These are phyloP conservation scores for Haemorhous mexicanus DNA, from an alignment of 2,113 vertebrate species.

Conservation along the genomic window DNA sequence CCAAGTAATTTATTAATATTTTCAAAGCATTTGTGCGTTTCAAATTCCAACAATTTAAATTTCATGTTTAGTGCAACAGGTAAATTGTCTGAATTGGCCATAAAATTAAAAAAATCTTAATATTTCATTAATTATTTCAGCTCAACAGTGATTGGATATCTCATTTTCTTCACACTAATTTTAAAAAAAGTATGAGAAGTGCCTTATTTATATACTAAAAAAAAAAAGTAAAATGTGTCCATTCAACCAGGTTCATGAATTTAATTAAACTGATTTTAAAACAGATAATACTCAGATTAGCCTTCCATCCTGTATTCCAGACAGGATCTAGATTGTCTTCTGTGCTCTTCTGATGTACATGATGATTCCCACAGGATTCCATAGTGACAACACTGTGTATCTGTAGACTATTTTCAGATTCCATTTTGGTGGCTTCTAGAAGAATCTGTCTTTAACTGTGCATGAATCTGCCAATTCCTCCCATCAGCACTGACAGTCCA, in stretches of 20 bases:
- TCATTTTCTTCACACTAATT: neutral
- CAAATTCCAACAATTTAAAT: neutral
- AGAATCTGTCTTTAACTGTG: neutral
- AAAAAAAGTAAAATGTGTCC: neutral
- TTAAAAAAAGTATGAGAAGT: accelerated
- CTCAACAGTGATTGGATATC: neutral
- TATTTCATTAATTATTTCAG: neutral
- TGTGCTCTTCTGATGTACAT: neutral
- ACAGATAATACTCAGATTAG: neutral
- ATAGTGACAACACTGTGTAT: neutral
- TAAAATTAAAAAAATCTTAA: neutral
- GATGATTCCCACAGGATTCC: neutral
- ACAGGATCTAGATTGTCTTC: neutral
- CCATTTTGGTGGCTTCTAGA: neutral
- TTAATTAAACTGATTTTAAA: neutral
- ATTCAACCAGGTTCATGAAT: neutral
- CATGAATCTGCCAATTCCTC: neutral
- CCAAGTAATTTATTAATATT: neutral
- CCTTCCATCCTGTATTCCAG: neutral
- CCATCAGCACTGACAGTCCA: neutral
- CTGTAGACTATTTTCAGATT: neutral
- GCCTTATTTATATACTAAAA: neutral
- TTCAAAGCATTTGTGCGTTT: neutral
- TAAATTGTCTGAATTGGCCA: neutral
- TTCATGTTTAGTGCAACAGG: neutral